phyloP scores from a whole-genome alignment of 30 jellyfish, hydroid and myxozoan species.

The Aurelia sp. region DNA sequence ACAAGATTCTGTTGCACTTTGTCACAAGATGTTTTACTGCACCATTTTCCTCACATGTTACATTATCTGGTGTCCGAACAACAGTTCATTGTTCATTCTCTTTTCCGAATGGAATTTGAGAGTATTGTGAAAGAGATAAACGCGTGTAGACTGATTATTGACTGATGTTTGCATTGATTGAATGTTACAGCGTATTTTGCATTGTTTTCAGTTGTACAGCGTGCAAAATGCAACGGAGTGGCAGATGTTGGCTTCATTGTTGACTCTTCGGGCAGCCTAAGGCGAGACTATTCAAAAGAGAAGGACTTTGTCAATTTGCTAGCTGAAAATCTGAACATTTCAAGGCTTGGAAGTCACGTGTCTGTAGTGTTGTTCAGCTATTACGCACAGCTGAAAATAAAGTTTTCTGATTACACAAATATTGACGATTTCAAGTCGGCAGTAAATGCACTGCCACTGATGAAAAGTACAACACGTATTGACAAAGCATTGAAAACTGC shows the following conservation, averaged over 20 bases:
- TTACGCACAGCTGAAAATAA: slow-evolving; percentile 37
- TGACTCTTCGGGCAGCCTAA: slow-evolving; percentile 70
- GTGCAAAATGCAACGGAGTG: slow-evolving; percentile 25
- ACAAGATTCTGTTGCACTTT: too few species aligned
- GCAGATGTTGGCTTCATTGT: slow-evolving; percentile 67
- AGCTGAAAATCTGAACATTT: slow-evolving; percentile 23
- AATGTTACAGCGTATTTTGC: too few species aligned
- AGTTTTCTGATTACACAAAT: slow-evolving; percentile 45
- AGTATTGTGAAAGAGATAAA: too few species aligned
- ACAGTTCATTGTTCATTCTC: too few species aligned
- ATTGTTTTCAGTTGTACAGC: slow-evolving; percentile 1
- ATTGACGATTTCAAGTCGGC: slow-evolving; percentile 39
- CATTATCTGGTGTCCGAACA: too few species aligned
- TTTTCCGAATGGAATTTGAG: too few species aligned
- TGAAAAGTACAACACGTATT: slow-evolving; percentile 65
- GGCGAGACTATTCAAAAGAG: slow-evolving; percentile 53
- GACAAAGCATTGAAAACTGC: slow-evolving; percentile 63
- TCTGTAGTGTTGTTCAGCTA: slow-evolving; percentile 62
- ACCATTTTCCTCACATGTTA: too few species aligned
- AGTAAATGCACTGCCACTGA: slow-evolving; percentile 51
- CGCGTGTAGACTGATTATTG: too few species aligned
- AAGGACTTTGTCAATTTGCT: slow-evolving; percentile 60
- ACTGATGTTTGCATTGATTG: too few species aligned
- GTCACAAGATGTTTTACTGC: too few species aligned
- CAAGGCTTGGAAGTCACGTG: slow-evolving; percentile 50